Percentiles rank a stretch among this genome's conserved stretches.
phyloP scores from a whole-genome alignment of 2,797 vertebrate genomes.

The Thripadectes ignobilis region DNA sequence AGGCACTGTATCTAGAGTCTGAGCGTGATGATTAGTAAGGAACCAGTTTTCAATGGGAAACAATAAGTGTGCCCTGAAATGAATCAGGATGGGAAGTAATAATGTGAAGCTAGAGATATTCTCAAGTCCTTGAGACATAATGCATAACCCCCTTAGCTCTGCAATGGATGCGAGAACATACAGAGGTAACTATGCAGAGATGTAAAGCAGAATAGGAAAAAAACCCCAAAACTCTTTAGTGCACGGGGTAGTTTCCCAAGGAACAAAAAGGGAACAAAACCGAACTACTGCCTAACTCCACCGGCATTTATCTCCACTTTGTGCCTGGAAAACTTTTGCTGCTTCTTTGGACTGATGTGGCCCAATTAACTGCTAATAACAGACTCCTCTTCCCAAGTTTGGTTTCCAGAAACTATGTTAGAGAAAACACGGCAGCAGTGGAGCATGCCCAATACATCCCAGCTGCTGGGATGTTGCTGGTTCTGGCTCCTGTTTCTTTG shows the following conservation, averaged over 20 bases:
- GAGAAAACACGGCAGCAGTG: not conserved
- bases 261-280: not conserved
- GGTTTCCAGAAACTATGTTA: not conserved
- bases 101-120: not conserved
- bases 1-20: slow-evolving; percentile 40
- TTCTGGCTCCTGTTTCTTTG: not conserved
- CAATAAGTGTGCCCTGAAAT: slow-evolving; percentile 9
- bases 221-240: not conserved
- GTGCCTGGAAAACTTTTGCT: not conserved
- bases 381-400: not conserved
- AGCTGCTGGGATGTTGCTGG: not conserved
- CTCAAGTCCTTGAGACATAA: not conserved
- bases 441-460: rapidly evolving
- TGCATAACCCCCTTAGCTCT: not conserved
- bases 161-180: not conserved
- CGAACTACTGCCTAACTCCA: not conserved
- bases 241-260: not conserved
- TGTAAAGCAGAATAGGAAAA: rapidly evolving
- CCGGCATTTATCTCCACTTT: not conserved
- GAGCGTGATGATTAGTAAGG: not conserved
- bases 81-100: not conserved
- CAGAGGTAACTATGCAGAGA: not conserved
- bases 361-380: not conserved
- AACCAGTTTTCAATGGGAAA: slow-evolving; percentile 16
- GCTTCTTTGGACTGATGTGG: not conserved